Base-by-base conservation (phyloP, 2,888 invertebrate genomes). In the Andricus quercusramuli region DNA sequence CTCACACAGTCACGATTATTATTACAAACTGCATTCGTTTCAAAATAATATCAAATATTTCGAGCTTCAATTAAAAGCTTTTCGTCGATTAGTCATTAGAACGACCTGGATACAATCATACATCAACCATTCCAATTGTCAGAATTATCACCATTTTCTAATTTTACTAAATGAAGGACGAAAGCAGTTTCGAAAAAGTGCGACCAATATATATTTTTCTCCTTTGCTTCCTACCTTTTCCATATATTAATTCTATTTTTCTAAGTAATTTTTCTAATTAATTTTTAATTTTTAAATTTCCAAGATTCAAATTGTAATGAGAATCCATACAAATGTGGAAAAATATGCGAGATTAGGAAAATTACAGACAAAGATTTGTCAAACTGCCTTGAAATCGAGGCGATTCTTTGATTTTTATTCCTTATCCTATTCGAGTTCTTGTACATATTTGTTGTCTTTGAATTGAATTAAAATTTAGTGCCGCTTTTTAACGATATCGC, bases 1-100 rank as follows among this genome's bases (percentile, higher is more conserved):
- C 29, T 3, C 64, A 29, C 64, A 29, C 64, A 64, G 15, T 64
- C 64, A 29, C 29, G 17, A 64, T 29, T 64, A 64, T 29, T 64
- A 25, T 64, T 64, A 64, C 29, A 64, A 64, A 64, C 29, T 17
- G 64, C 29, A 64, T 64, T 64, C 64, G 25, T 64, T 64, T 64
- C 29, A 64, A 29, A 64, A 64, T 15, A 25, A 29, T 29, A 64
- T 64, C 44, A 56, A 25, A 44, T 29, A 56, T 41, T 29, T 37
- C 37, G 2, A 29, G 56, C 44, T 51, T 51, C 44, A 62, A 67
- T 80, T 56, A 29, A 82, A 84, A 82, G 82, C 83, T 78, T 81
- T 62, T 56, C 29, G 51, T 32, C 70, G 70, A 32, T 74, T 74
- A 74, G 56, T 32, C 29, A 64, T 64, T 64, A 29, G 29, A 64